Evolutionary conservation across 2,797 vertebrate species (phyloP), one percentile per base, ranked within the genome.

Genomic region (Merluccius polli): DNA sequence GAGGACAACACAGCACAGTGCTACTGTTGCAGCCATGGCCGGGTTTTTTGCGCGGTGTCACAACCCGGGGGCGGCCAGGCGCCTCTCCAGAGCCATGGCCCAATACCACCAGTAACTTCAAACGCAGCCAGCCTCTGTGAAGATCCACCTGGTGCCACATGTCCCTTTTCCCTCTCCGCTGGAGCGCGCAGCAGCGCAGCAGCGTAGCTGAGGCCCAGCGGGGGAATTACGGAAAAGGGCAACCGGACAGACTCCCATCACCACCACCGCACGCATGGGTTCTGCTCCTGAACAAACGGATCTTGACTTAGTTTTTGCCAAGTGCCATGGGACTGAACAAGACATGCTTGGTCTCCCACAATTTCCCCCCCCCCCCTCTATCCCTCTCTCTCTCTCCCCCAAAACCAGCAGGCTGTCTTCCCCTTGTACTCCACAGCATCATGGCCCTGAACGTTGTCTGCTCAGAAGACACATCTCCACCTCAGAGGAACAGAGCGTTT

Each of bases 201-300:
- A n/a, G n/a, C 10, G 36, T 38, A 7, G 36, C 36, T 4, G 18
- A 7, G n/a, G 52, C 85, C 38, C 86, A 87, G 88, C 72, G 8
- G 85, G 88, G 88, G 71, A 72, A 77, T 80, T 84, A 76, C 77
- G 75, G 85, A 87, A 88, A 89, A 91, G 85, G 85, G 79, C 85
- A 87, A 78, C 79, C 83, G 85, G 78, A 89, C 89, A 85, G 81
- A 72, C 70, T 35, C 70, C 81, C 78, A 52, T 79, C 72, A 68
- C 75, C 84, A 81, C 31, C 73, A 11, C 7, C n/a, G 0, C 59
- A 2, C n/a, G 0, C 59, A 0, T 21, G 0, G 18, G 0, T 6
- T 59, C 48, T 59, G n/a, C n/a, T n/a, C n/a, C n/a, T n/a, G n/a
- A n/a, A n/a, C n/a, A n/a, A n/a, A n/a, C n/a, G n/a, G n/a, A n/a